Evolutionary conservation across 2,113 vertebrate species (phyloP).

Genomic region (Fregata magnificens): DNA sequence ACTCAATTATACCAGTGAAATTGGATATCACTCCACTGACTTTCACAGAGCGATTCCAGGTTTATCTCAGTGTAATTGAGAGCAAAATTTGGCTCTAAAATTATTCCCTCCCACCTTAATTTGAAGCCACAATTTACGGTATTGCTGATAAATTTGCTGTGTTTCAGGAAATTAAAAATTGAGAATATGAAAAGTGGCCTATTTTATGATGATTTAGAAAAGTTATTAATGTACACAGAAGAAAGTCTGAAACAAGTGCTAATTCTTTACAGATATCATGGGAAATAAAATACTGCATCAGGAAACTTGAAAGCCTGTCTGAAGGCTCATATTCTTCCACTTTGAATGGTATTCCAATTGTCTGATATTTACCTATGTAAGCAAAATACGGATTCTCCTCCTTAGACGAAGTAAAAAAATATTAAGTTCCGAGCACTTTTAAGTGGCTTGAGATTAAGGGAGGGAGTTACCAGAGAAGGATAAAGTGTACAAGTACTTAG

Average conservation of each 20-base stretch:
- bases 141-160: neutral
- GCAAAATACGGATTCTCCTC: neutral
- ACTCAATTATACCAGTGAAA: conserved; percentile 5
- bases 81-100: conserved; percentile 8
- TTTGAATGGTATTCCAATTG: neutral
- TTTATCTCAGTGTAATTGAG: conserved; percentile 1
- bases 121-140: neutral
- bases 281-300: neutral
- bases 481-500: neutral
- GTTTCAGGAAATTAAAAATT: neutral
- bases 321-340: neutral
- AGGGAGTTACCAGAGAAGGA: neutral
- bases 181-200: neutral
- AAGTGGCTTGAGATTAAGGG: neutral
- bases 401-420: neutral
- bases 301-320: neutral
- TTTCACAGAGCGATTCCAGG: neutral
- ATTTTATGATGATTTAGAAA: neutral
- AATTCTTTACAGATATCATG: neutral
- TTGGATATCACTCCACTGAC: neutral
- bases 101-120: neutral
- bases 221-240: neutral
- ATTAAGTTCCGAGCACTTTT: neutral
- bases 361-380: neutral
- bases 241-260: neutral